Conservation (phyloP, 2,797 vertebrate species). For the Myotis daubentonii region DNA sequence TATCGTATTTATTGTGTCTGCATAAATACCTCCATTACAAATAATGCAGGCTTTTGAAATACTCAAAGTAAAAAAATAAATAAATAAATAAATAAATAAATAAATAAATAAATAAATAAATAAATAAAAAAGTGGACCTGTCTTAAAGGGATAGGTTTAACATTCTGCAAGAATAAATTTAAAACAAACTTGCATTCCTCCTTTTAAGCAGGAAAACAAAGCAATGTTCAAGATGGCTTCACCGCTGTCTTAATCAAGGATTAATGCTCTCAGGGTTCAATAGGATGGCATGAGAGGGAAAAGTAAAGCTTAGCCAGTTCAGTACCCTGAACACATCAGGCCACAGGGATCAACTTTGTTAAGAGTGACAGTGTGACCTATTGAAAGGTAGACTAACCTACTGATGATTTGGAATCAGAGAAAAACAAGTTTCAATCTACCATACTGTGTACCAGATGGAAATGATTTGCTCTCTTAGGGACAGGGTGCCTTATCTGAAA, state of each 20-base stretch:
- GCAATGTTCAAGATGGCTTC: conserved; percentile 29
- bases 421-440: neutral
- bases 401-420: neutral
- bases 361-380: neutral
- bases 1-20: conserved; percentile 82
- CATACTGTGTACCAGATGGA: neutral
- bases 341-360: neutral
- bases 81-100: too few relatives aligned
- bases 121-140: conserved; percentile 64
- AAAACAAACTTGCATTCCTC: conserved; percentile 52
- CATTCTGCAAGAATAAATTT: conserved; percentile 70
- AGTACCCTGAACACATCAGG: neutral
- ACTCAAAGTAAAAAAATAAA: conserved; percentile 73
- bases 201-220: conserved; percentile 50
- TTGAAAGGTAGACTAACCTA: neutral
- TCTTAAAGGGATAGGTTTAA: conserved; percentile 75
- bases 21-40: conserved; percentile 79
- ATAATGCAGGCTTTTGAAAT: conserved; percentile 77
- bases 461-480: neutral
- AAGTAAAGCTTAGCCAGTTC: neutral
- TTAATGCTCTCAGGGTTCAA: conserved; percentile 58
- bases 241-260: neutral
- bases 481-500: neutral
- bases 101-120: too few relatives aligned
- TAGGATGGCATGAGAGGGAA: neutral